phyloP scores from a whole-genome alignment of 2,888 invertebrate species.

The Ommatoiulus sabulosus region DNA sequence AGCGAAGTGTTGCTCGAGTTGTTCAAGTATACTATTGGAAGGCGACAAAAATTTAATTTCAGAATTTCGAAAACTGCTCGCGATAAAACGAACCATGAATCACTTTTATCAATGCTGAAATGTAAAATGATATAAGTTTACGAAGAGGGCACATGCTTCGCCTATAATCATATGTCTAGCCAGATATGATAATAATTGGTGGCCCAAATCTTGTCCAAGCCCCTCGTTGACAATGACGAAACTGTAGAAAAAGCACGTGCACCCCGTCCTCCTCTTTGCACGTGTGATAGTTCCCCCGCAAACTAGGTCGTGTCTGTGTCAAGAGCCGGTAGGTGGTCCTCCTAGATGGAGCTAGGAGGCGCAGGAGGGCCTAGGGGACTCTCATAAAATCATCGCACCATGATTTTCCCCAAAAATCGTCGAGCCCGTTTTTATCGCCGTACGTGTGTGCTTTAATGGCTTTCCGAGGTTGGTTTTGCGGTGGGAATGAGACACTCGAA shows the following conservation, averaged over 20 bases:
- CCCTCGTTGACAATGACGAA: background rate
- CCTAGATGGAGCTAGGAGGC: background rate
- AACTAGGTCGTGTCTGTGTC: constrained; percentile 9
- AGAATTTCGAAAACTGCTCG: no score
- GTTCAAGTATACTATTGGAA: no score
- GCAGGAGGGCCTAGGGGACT: background rate
- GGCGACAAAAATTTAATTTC: no score
- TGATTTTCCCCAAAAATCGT: background rate
- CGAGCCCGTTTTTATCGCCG: background rate
- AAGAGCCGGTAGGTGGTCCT: background rate
- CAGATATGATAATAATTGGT: background rate
- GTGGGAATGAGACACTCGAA: constrained; percentile 36
- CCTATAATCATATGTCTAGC: background rate
- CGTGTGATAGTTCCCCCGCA: background rate
- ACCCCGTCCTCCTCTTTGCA: background rate
- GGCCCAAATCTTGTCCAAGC: background rate
- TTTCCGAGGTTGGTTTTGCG: constrained; percentile 16
- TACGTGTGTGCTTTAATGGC: constrained; percentile 31
- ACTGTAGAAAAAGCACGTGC: background rate
- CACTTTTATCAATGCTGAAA: no score
- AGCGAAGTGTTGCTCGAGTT: no score
- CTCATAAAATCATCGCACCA: background rate
- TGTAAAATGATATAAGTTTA: no score
- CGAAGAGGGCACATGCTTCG: no score
- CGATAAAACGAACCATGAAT: no score